Evolutionary conservation across 1,140 invertebrate species (phyloP), one percentile per base, ranked within the genome.

Genomic region (Calycopis cecrops): DNA sequence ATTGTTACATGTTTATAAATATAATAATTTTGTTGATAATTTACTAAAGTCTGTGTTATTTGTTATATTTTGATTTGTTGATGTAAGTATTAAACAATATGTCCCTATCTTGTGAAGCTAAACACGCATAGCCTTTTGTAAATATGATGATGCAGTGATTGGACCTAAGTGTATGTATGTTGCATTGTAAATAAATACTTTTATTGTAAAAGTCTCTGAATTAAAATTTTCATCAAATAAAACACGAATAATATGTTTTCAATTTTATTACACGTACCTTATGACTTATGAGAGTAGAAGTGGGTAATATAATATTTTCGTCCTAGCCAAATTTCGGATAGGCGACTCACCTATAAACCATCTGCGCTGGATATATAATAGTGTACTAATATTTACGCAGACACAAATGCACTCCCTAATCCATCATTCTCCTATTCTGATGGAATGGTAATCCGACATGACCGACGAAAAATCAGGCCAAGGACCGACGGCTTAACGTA

Each of bases 191-290:
- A 85, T 85, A 16, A 44, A 44, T 44, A 85, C 69, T 82, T 83
- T 81, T 82, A 80, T 69, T 79, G 72, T 83, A 77, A 79, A 76
- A 77, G 76, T 80, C 80, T 76, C 40, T 17, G 40, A 68, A 85
- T 81, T 85, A 81, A 67, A 85, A 82, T 80, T 85, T 83, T 82
- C 79, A 79, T 78, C 72, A 83, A 85, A 79, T 85, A 81, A 85
- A 80, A 83, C 75, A 83, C 78, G 78, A 83, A 75, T 80, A 80
- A 71, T 66, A 76, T 62, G 54, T 64, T 55, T 34, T 61, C 60
- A 55, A 61, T 60, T 61, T 53, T 49, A 35, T 52, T 54, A 44
- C 11, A 40, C 10, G 37, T 54, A 28, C 21, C 21, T 28, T 28
- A 28, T 3, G 21, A 28, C n/a, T n/a, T n/a, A n/a, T n/a, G n/a